Conservation (phyloP, 2,113 vertebrate genomes). For the Python bivittatus region DNA sequence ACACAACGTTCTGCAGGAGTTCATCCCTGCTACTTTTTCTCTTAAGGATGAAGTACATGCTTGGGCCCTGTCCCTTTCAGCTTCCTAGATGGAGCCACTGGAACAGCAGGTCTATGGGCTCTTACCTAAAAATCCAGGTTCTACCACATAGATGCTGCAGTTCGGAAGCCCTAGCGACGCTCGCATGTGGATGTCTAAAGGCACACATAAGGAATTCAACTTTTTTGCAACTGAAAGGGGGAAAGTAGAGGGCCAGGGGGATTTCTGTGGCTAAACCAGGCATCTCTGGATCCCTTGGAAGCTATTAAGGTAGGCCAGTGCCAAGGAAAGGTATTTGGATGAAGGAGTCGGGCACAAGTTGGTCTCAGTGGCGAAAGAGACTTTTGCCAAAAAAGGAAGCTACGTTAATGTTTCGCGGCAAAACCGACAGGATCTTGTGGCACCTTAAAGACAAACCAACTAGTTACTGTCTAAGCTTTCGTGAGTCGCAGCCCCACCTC, state of each 20-base stretch:
- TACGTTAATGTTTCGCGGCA: no score
- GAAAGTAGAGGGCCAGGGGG: neutral
- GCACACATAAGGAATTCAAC: conserved; percentile 27
- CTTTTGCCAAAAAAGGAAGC: neutral
- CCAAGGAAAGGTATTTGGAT: accelerated
- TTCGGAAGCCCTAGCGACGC: conserved; percentile 63
- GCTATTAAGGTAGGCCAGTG: neutral
- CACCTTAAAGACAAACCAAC: no score
- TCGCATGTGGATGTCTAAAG: conserved; percentile 61
- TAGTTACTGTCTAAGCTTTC: no score
- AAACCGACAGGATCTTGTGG: no score
- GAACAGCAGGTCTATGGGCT: neutral
- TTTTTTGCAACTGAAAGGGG: accelerated
- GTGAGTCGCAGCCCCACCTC: no score
- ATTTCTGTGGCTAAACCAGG: neutral
- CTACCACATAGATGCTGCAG: conserved; percentile 60
- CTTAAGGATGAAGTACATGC: no score
- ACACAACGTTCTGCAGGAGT: no score
- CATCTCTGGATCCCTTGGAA: no score
- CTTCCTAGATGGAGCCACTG: neutral
- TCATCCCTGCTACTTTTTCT: no score
- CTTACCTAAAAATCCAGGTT: conserved; percentile 69
- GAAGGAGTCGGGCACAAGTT: neutral
- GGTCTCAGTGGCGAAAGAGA: neutral
- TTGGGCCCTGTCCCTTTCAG: no score